Evolutionary conservation across 2,888 invertebrate genomes (phyloP).

Genomic region (Coelopa pilipes): DNA sequence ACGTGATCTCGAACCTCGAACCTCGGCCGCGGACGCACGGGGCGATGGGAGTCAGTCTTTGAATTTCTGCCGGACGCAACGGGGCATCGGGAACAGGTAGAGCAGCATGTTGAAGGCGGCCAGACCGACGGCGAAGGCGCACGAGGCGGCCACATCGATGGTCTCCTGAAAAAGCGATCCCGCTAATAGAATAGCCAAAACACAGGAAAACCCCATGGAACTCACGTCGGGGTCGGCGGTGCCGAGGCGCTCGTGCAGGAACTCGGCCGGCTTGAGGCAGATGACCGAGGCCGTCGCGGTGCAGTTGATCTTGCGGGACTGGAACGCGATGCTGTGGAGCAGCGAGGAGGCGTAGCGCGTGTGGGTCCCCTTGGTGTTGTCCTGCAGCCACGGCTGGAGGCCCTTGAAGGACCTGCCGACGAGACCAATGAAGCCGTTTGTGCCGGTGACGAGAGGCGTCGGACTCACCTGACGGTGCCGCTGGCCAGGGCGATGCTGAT

Average conservation of each 20-base stretch:
- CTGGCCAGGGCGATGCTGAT: conserved; percentile 78
- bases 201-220: background rate
- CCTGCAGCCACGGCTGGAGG: conserved; percentile 83
- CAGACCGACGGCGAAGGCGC: conserved; percentile 84
- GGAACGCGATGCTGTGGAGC: conserved; percentile 78
- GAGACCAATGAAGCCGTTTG: conserved; percentile 26
- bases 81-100: conserved; percentile 86
- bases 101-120: conserved; percentile 85
- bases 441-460: background rate
- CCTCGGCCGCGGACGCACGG: too few species aligned
- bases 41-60: conserved; percentile 66
- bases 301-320: conserved; percentile 70
- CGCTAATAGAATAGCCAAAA: background rate
- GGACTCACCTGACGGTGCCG: conserved; percentile 78
- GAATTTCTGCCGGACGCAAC: conserved; percentile 87
- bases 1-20: too few species aligned
- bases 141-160: conserved; percentile 80
- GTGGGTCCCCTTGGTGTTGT: conserved; percentile 82
- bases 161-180: conserved; percentile 72
- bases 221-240: conserved; percentile 65
- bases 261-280: conserved; percentile 65
- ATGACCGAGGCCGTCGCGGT: conserved; percentile 65
- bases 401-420: conserved; percentile 77
- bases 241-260: conserved; percentile 64
- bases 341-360: conserved; percentile 82